These are phyloP conservation scores for Numenius arquata DNA, from an alignment of 2,113 vertebrate genomes.

Conservation along the genomic window DNA sequence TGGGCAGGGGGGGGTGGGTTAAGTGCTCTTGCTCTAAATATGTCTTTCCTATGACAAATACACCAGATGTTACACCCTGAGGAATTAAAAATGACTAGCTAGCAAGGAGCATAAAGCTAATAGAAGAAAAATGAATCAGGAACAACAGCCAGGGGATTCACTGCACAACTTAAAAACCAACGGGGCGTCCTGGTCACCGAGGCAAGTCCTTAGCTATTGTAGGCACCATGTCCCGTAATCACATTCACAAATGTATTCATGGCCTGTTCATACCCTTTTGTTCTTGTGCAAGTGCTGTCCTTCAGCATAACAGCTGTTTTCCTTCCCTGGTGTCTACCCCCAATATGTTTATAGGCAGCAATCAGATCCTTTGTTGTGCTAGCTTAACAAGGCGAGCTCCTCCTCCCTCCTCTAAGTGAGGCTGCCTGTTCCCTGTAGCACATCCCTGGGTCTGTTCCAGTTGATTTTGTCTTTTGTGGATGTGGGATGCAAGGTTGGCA, in stretches of 20 bases:
- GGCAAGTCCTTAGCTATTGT: neutral
- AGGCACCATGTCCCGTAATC: neutral
- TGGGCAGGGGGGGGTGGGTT: neutral
- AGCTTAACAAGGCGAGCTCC: slow-evolving; percentile 3
- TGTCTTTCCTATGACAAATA: neutral
- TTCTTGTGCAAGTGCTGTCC: slow-evolving; percentile 35
- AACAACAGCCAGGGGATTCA: neutral
- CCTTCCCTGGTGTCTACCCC: slow-evolving; percentile 16
- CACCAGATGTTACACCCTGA: neutral
- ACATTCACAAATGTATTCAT: slow-evolving; percentile 30
- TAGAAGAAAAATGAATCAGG: neutral
- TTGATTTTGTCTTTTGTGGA: neutral
- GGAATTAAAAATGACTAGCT: neutral
- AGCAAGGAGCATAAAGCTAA: neutral
- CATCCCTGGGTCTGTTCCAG: neutral
- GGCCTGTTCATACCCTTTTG: slow-evolving; percentile 30
- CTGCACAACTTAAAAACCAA: neutral
- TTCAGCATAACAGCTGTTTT: slow-evolving; percentile 52
- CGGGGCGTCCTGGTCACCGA: neutral
- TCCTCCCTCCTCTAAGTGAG: neutral
- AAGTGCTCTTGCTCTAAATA: neutral
- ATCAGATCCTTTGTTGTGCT: slow-evolving; percentile 45
- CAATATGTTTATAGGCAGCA: slow-evolving; percentile 20
- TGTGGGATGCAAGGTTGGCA: neutral
- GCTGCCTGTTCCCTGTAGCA: neutral